Evolutionary conservation across 2,113 vertebrate genomes (phyloP).

Genomic region (Pomatorhinus ruficollis): DNA sequence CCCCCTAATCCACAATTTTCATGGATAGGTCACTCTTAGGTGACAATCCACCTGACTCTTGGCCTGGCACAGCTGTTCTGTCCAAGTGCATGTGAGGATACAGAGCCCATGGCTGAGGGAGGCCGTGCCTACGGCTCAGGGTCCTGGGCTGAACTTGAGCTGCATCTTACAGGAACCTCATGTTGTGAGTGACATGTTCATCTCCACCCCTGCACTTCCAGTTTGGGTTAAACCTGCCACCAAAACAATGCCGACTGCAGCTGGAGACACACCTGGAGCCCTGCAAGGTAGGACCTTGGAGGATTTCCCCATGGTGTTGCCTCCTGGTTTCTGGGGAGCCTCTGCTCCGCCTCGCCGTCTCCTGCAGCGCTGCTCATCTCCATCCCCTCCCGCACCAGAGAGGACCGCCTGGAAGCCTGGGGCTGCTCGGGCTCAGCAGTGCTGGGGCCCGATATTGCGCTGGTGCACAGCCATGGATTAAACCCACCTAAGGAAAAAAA

Average conservation of each 20-base stretch:
- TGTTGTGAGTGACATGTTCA: accelerated
- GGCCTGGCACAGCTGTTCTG: neutral
- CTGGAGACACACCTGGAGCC: neutral
- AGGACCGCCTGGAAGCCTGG: neutral
- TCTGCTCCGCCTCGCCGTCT: neutral
- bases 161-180: accelerated
- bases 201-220: neutral
- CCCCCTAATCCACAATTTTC: neutral
- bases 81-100: neutral
- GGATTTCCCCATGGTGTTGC: neutral
- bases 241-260: accelerated
- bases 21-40: neutral
- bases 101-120: neutral
- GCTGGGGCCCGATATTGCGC: neutral
- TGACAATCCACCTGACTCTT: neutral
- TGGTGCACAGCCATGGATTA: neutral
- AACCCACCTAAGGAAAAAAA: accelerated
- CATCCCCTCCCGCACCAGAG: neutral
- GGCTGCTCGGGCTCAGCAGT: neutral
- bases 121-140: neutral
- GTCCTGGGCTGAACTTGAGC: neutral
- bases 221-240: neutral
- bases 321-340: neutral
- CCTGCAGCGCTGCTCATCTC: neutral
- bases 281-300: neutral